phyloP scores from a whole-genome alignment of 2,113 vertebrate species.

The Ictalurus furcatus region DNA sequence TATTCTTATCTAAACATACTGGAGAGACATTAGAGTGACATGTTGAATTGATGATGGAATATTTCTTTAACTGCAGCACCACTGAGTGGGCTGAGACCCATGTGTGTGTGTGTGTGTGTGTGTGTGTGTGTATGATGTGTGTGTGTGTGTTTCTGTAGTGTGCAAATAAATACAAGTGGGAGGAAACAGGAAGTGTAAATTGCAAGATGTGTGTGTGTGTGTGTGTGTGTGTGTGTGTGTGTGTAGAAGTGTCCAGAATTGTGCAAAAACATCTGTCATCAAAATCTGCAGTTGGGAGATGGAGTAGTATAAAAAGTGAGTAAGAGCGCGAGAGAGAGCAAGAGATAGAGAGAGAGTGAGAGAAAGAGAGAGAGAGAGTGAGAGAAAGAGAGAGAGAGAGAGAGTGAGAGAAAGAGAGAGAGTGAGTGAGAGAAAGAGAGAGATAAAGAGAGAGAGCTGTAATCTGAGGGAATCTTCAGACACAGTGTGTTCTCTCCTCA shows the following conservation, averaged over 20 bases:
- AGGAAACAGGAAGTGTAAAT: neutral
- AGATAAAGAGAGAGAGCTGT: neutral
- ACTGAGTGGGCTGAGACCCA: neutral
- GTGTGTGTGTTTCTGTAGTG: neutral
- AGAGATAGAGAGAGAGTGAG: neutral
- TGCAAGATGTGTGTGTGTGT: neutral
- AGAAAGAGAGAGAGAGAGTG: neutral
- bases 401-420: neutral
- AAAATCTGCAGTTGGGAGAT: neutral
- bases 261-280: neutral
- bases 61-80: neutral
- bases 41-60: neutral
- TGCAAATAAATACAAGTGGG: neutral
- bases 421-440: rapidly evolving
- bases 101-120: neutral
- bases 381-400: neutral
- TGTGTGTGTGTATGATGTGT: neutral
- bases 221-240: neutral
- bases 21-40: neutral
- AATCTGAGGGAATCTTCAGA: neutral
- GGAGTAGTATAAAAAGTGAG: neutral
- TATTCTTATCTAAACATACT: too few species aligned
- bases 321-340: too few species aligned
- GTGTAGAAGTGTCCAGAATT: neutral
- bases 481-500: neutral